These are phyloP conservation scores for Tragelaphus eurycerus DNA, from an alignment of 2,797 vertebrate species.

Conservation along the genomic window DNA sequence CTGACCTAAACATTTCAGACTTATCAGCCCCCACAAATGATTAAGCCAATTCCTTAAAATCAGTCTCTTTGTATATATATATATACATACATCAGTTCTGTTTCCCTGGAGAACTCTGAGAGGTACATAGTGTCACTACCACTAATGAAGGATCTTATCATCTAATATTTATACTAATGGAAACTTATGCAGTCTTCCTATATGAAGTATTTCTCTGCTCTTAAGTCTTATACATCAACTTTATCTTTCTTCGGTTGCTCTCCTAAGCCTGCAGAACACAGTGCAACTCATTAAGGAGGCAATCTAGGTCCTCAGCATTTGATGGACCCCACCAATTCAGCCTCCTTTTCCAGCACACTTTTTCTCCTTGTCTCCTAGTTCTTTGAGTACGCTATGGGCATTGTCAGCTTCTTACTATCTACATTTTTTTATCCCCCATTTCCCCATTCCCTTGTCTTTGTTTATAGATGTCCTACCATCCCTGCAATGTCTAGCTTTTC, in stretches of 20 bases:
- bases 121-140: neutral
- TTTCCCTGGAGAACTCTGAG: neutral
- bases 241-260: neutral
- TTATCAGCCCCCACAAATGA: neutral
- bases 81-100: neutral
- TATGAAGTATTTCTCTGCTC: neutral
- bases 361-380: neutral
- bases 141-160: neutral
- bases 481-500: neutral
- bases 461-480: neutral
- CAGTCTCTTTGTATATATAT: neutral
- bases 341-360: neutral
- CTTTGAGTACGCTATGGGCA: neutral
- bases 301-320: neutral
- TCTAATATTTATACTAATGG: neutral
- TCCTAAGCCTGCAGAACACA: neutral
- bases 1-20: neutral
- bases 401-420: neutral
- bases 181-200: neutral
- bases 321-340: neutral
- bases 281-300: neutral
- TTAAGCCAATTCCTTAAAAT: neutral
- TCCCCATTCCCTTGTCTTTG: neutral
- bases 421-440: neutral
- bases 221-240: neutral